Percentiles rank a stretch among this genome's conserved stretches.
phyloP scores from a whole-genome alignment of 2,888 invertebrate species.

The Hypercompe scribonia region DNA sequence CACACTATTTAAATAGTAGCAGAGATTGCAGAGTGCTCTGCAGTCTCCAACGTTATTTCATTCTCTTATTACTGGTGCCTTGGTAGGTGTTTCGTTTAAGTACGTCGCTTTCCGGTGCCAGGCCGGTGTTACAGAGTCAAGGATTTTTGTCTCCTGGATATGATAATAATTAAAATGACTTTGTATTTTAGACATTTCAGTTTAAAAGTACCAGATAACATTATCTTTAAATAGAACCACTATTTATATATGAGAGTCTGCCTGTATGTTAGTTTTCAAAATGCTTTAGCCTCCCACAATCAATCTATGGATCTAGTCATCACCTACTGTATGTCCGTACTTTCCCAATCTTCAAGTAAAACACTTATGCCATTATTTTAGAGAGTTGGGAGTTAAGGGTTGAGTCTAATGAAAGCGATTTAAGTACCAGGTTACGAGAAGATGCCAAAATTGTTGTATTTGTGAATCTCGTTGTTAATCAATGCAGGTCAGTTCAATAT shows the following conservation, averaged over 20 bases:
- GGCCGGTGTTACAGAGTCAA: constrained; percentile 17
- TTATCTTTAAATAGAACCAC: no score
- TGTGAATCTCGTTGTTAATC: not conserved
- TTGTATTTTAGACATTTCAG: not conserved
- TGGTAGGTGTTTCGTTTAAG: constrained; percentile 57
- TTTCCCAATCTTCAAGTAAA: no score
- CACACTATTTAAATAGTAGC: not conserved
- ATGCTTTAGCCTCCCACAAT: no score
- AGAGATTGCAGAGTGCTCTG: not conserved
- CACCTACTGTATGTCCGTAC: no score
- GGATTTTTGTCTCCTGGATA: constrained; percentile 30
- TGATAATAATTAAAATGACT: constrained; percentile 2
- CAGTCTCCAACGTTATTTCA: constrained; percentile 37
- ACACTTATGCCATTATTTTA: no score
- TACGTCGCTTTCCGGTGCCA: constrained; percentile 51
- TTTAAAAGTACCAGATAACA: not conserved
- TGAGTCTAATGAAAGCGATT: not conserved
- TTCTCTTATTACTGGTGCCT: constrained; percentile 56
- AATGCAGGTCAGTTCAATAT: not conserved
- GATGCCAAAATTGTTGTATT: not conserved
- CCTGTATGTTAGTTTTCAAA: no score
- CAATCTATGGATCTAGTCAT: no score
- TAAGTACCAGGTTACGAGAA: not conserved
- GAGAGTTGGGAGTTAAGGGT: not conserved
- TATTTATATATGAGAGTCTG: no score